Evolutionary conservation across 2,113 vertebrate genomes (phyloP), one percentile per base, ranked within the genome.

Genomic region (Oostethus manadensis): DNA sequence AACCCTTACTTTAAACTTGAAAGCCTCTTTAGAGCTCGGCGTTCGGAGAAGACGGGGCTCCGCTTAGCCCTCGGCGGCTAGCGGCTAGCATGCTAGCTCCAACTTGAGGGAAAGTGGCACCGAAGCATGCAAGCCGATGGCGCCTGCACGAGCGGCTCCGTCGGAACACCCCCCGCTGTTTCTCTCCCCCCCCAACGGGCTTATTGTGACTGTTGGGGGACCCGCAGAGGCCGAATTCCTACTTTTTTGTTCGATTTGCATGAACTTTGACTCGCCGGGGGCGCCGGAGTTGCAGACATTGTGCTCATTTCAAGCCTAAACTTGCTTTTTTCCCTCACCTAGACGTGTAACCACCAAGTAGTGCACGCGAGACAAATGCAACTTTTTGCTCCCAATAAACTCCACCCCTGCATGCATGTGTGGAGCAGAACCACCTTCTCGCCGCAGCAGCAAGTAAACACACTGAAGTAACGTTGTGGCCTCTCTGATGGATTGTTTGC

Each of bases 111-210:
- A 82, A 82, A 85, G 80, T 82, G 81, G 51, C n/a, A 49, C 20
- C 6, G 58, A 62, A 64, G 76, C 65, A 85, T 84, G n/a, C n/a
- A n/a, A n/a, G n/a, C n/a, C n/a, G n/a, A n/a, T n/a, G 83, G 83
- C 83, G 81, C 84, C 78, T 1, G 76, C 44, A 4, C 29, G 29
- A 33, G 63, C 65, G 77, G 60, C 79, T 33, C 68, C 68, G 21
- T 60, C 53, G 13, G 15, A 71, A 55, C 6, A 22, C 20, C 44
- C 4, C 17, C 29, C 38, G 8, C 10, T 35, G 51, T 54, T 35
- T 26, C 18, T 35, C 29, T 18, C 14, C 9, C 51, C 9, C 51
- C 38, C 13, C 3, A 42, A 42, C 4, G 38, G 11, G 0, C 11
- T 10, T 14, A 13, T 33, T 33, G 29, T 33, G 29, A 33, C 29